Conservation (phyloP, 2,797 vertebrate species). For the Rousettus madagascariensis region DNA sequence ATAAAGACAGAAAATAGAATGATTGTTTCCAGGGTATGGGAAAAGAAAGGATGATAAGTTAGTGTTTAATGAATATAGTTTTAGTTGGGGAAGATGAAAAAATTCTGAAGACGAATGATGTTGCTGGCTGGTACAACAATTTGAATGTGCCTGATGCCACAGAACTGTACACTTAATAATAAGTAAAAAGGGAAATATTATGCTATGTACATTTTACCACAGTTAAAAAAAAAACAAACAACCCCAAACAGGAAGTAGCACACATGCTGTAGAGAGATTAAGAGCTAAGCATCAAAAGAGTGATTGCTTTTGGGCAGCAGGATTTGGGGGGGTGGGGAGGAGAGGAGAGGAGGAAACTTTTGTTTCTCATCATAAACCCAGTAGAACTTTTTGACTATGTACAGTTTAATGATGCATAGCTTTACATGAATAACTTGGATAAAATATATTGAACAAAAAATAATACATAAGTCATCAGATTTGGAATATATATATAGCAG, state of each 20-base stretch:
- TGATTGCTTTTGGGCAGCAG: neutral
- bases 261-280: neutral
- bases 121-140: neutral
- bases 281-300: neutral
- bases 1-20: neutral
- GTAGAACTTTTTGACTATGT: neutral
- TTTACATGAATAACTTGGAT: neutral
- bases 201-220: neutral
- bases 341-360: neutral
- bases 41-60: neutral
- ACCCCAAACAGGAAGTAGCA: neutral
- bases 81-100: neutral
- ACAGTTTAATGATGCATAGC: neutral
- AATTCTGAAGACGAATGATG: neutral
- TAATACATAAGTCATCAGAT: neutral
- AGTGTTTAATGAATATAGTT: neutral
- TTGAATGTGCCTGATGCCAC: neutral
- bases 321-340: neutral
- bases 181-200: neutral
- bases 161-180: neutral
- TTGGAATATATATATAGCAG: neutral
- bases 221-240: neutral
- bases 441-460: neutral
- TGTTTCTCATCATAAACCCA: neutral
- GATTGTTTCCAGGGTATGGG: neutral